phyloP scores from a whole-genome alignment of 2,797 vertebrate species.

The Hypotaenidia okinawae region DNA sequence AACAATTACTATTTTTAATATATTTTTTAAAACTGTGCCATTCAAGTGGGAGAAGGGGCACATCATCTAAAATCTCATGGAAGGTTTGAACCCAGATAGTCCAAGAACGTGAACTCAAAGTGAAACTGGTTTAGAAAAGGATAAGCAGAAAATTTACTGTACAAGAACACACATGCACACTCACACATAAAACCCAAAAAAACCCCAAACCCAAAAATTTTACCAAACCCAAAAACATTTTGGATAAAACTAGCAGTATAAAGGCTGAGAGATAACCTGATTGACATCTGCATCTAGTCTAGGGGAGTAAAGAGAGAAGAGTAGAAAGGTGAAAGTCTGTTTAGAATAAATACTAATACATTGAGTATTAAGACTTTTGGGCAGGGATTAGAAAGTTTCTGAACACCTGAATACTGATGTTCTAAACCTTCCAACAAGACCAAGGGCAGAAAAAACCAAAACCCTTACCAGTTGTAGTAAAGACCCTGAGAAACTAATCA shows the following conservation, averaged over 20 bases:
- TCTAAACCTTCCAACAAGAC: not conserved
- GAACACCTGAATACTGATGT: not conserved
- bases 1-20: not conserved
- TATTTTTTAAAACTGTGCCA: not conserved
- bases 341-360: not conserved
- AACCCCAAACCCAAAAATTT: too few species aligned
- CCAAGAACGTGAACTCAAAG: not conserved
- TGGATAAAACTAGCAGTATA: not conserved
- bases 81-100: not conserved
- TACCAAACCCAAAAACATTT: not conserved
- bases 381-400: not conserved
- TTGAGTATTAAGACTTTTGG: not conserved
- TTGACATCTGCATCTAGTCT: not conserved
- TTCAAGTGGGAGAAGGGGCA: not conserved
- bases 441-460: not conserved
- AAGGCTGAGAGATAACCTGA: not conserved
- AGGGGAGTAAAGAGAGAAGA: not conserved
- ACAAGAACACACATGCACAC: not conserved
- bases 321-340: not conserved
- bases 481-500: not conserved
- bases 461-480: rapidly evolving
- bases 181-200: not conserved
- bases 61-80: not conserved
- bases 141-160: not conserved
- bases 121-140: not conserved